Base-by-base conservation (phyloP, 1,140 invertebrate genomes). In the Pseudachorutes palmiensis region DNA sequence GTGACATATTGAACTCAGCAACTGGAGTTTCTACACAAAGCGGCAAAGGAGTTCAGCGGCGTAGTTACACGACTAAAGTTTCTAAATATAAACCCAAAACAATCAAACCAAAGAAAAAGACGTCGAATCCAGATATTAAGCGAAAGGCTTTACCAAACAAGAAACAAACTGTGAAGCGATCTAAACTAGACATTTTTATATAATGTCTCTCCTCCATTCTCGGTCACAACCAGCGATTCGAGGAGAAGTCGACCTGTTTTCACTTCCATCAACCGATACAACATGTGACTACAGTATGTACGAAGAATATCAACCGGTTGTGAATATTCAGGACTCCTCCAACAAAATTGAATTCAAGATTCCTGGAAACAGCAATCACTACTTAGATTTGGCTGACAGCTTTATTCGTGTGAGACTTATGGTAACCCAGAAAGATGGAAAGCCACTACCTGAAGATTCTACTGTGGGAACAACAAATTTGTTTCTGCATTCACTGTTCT, bases 301-400 rank as follows among this genome's bases (percentile, higher is more conserved):
- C 19, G 36, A 58, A 58, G 62, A 66, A 51, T 70, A 67, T 28
- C 65, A 66, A 61, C 65, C 69, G n/a, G n/a, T n/a, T n/a, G n/a
- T n/a, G n/a, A 62, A 57, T 48, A 59, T 70, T 24, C 3, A 24
- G 5, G 68, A 66, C 22, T 45, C 2, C 12, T 24, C 16, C 19
- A 3, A 30, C 3, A 70, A 66, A 60, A 28, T 70, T n/a, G 68
- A 70, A 63, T 70, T 70, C 59, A 1, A 33, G 28, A 58, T 70
- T 26, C 22, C 29, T 62, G 64, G 59, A 19, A 58, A 36, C 33
- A n/a, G 61, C 9, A 45, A 62, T 58, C 60, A 62, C 1, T 70
- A 70, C 62, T 31, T 66, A n/a, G 64, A n/a, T n/a, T n/a, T n/a
- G n/a, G n/a, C n/a, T n/a, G n/a, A n/a, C n/a, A n/a, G n/a, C n/a